A percentile compares a stretch with the other conserved stretches of the same genome.
phyloP scores from a whole-genome alignment of 2,797 vertebrate species.

The Philypnodon macrostomus region DNA sequence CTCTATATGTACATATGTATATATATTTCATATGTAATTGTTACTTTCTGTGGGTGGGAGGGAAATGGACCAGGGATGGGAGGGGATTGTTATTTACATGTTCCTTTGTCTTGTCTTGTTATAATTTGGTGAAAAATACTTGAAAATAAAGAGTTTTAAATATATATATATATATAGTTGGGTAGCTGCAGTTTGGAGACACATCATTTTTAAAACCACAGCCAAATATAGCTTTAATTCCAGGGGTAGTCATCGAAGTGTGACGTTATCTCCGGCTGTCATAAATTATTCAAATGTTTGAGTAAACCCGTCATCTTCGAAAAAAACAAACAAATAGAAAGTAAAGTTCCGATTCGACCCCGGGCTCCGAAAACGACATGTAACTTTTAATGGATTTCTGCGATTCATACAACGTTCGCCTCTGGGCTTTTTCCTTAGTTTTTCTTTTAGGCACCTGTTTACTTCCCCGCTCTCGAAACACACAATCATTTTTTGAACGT shows the following conservation, averaged over 20 bases:
- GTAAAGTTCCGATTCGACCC: constrained; percentile 51
- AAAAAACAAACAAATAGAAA: constrained; percentile 48
- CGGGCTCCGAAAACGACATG: constrained; percentile 52
- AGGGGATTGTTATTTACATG: no score
- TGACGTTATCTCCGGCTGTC: constrained; percentile 34
- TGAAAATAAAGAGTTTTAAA: no score
- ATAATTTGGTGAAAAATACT: no score
- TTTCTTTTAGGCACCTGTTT: constrained; percentile 51
- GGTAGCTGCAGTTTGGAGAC: background rate
- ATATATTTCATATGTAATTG: no score
- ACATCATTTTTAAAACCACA: background rate
- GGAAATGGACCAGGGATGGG: no score
- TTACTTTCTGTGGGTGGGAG: no score
- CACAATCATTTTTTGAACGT: constrained; percentile 36
- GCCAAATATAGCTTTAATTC: background rate
- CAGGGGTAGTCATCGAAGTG: constrained; percentile 17
- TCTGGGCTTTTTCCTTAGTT: constrained; percentile 40
- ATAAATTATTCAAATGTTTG: constrained; percentile 50
- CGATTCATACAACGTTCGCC: constrained; percentile 56
- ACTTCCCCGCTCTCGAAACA: constrained; percentile 55
- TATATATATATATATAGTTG: no score
- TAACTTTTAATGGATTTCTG: constrained; percentile 62
- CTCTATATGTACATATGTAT: no score
- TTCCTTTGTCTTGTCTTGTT: no score
- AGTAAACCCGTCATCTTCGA: constrained; percentile 29